A percentile compares a stretch with the other conserved stretches of the same genome.
phyloP scores from a whole-genome alignment of 2,113 vertebrate species.

The Bos indicus region DNA sequence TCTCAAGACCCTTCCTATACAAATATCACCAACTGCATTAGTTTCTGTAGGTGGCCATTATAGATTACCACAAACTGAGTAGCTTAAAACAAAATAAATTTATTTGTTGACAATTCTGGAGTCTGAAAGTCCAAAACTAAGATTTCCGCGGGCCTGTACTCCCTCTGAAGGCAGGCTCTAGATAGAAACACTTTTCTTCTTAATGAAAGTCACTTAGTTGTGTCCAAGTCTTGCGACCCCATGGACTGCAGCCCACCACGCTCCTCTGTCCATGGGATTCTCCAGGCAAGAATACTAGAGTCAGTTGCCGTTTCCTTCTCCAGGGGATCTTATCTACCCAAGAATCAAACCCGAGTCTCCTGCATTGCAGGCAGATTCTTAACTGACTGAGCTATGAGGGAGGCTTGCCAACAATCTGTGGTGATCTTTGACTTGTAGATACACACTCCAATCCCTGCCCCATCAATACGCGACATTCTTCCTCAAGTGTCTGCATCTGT shows the following conservation, averaged over 20 bases:
- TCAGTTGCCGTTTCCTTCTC: not conserved
- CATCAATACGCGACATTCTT: not conserved
- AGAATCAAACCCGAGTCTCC: not conserved
- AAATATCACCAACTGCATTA: not conserved
- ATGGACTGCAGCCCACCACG: not conserved
- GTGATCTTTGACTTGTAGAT: not conserved
- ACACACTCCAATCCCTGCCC: not conserved
- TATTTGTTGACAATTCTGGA: not conserved
- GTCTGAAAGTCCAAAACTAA: not conserved
- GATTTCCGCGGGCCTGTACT: not conserved
- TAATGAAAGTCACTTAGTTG: not conserved
- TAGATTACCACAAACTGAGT: not conserved
- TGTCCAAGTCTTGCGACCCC: not conserved
- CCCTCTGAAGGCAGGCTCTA: not conserved
- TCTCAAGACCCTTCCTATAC: not conserved
- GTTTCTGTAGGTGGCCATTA: not conserved
- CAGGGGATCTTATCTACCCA: not conserved
- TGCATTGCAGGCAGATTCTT: not conserved
- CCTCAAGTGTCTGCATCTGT: not conserved
- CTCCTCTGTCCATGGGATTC: not conserved
- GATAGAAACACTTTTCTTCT: not conserved
- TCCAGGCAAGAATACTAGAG: not conserved
- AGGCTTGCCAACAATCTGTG: not conserved
- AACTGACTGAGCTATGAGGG: not conserved
- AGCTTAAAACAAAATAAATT: not conserved